phyloP scores from a whole-genome alignment of 2,797 vertebrate species.

The Oophaga sylvatica region DNA sequence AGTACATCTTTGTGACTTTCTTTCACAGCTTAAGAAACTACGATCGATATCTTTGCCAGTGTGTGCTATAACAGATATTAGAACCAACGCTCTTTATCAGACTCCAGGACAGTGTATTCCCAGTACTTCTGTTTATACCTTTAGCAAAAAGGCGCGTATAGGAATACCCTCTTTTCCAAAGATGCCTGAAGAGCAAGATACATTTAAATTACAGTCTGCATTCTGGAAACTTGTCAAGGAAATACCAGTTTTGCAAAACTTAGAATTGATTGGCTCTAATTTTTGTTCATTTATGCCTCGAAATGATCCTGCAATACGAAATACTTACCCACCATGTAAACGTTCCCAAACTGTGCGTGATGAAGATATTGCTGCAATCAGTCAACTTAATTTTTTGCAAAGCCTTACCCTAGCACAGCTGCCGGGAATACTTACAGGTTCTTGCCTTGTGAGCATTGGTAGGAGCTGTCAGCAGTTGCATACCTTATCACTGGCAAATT shows the following conservation, averaged over 20 bases:
- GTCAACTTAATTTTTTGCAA: slow-evolving; percentile 79
- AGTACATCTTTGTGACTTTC: slow-evolving; percentile 84
- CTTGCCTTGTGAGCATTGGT: slow-evolving; percentile 83
- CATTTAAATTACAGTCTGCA: slow-evolving; percentile 73
- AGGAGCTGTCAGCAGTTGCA: slow-evolving; percentile 82
- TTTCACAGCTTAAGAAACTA: slow-evolving; percentile 80
- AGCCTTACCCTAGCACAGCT: slow-evolving; percentile 90
- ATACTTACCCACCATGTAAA: slow-evolving; percentile 86
- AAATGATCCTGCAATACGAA: slow-evolving; percentile 89
- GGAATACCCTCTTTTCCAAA: slow-evolving; percentile 78
- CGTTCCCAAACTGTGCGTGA: slow-evolving; percentile 86
- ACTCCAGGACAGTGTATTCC: slow-evolving; percentile 63
- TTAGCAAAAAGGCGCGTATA: slow-evolving; percentile 85
- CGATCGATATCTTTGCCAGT: slow-evolving; percentile 86
- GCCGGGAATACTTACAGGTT: slow-evolving; percentile 87
- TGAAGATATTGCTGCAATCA: slow-evolving; percentile 84
- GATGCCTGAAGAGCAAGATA: slow-evolving; percentile 68
- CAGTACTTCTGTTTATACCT: slow-evolving; percentile 74
- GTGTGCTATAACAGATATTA: slow-evolving; percentile 82
- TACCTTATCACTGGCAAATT: slow-evolving; percentile 89
- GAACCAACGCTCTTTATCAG: slow-evolving; percentile 57
- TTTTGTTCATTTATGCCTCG: slow-evolving; percentile 93
- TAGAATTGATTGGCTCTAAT: slow-evolving; percentile 91
- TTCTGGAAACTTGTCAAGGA: slow-evolving; percentile 81
- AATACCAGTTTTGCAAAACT: slow-evolving; percentile 80